Conservation (phyloP, 2,113 vertebrate species). For the Notothenia coriiceps region DNA sequence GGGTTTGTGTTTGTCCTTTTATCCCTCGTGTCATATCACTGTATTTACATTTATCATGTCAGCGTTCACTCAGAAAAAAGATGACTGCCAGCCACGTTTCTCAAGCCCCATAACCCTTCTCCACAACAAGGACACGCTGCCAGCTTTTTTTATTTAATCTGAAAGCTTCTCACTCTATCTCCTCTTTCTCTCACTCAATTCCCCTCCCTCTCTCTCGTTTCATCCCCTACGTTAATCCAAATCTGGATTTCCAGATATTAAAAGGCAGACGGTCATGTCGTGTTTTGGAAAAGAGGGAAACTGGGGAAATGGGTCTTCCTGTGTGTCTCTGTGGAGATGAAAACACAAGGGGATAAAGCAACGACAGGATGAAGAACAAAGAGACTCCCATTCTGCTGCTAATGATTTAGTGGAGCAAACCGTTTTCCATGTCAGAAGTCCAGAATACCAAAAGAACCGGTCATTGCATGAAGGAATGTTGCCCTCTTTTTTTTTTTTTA, state of each 20-base stretch:
- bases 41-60: constrained; percentile 64
- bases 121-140: constrained; percentile 61
- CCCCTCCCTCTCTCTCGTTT: constrained; percentile 40
- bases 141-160: constrained; percentile 66
- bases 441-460: constrained; percentile 65
- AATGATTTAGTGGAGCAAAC: constrained; percentile 76
- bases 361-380: constrained; percentile 72
- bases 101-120: constrained; percentile 44
- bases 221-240: constrained; percentile 78
- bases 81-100: constrained; percentile 49
- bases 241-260: constrained; percentile 83
- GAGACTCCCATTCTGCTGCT: constrained; percentile 58
- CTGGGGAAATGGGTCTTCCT: constrained; percentile 76
- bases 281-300: constrained; percentile 71
- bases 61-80: constrained; percentile 44
- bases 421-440: constrained; percentile 43
- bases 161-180: constrained; percentile 68
- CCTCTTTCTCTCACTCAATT: constrained; percentile 9
- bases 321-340: constrained; percentile 70
- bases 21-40: constrained; percentile 34
- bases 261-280: constrained; percentile 64
- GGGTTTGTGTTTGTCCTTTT: constrained; percentile 33
- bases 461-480: constrained; percentile 80
- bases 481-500: constrained; percentile 63
- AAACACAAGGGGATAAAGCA: constrained; percentile 73